phyloP scores from a whole-genome alignment of 1,140 invertebrate genomes.

The Cherax quadricarinatus region DNA sequence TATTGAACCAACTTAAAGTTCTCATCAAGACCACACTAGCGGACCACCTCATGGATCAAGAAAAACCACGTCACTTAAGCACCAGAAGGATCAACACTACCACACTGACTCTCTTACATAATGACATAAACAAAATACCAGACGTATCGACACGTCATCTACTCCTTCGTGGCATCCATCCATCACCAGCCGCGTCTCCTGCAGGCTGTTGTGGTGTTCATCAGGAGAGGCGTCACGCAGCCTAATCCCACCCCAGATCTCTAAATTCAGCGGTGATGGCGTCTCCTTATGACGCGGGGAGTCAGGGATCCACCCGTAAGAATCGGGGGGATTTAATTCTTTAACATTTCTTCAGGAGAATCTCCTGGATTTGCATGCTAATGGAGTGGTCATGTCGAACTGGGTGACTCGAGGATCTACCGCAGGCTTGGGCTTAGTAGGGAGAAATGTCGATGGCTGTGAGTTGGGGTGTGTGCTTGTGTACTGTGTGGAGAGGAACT shows the following conservation, averaged over 20 bases:
- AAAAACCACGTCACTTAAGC: too few relatives aligned
- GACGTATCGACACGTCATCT: background rate
- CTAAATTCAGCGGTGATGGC: background rate
- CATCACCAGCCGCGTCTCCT: background rate
- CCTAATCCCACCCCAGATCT: slow-evolving; percentile 20
- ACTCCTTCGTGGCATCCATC: background rate
- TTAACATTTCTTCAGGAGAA: slow-evolving; percentile 58
- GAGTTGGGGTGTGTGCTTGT: background rate
- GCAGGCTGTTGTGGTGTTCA: background rate
- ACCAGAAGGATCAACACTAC: too few relatives aligned
- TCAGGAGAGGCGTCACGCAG: background rate
- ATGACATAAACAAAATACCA: too few relatives aligned
- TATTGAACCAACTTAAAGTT: too few relatives aligned
- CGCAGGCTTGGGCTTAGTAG: background rate
- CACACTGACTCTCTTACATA: too few relatives aligned
- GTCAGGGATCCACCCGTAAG: slow-evolving; percentile 12
- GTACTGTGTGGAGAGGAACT: too few relatives aligned
- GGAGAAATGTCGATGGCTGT: background rate
- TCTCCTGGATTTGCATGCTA: slow-evolving; percentile 60
- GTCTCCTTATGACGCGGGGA: background rate
- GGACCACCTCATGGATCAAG: too few relatives aligned
- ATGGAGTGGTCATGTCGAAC: slow-evolving; percentile 62
- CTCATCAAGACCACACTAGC: too few relatives aligned
- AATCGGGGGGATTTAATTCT: slow-evolving; percentile 52
- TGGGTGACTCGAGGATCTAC: slow-evolving; percentile 35